Percentiles rank a stretch among this genome's conserved stretches.
phyloP scores from a whole-genome alignment of 2,888 invertebrate species.

The Augochlorella aurata region DNA sequence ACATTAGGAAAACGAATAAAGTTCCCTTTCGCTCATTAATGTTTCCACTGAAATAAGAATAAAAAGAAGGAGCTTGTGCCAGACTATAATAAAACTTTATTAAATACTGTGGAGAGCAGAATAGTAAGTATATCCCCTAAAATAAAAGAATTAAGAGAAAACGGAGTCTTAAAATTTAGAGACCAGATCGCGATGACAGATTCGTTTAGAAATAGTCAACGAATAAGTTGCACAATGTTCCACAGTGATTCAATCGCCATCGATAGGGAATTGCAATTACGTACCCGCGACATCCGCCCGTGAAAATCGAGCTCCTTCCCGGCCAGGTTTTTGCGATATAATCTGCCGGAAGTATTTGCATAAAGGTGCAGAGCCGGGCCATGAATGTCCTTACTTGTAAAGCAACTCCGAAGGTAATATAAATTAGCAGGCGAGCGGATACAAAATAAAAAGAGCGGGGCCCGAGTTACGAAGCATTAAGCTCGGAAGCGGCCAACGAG shows the following conservation, averaged over 20 bases:
- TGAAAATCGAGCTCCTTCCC: background rate
- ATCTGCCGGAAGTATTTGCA: background rate
- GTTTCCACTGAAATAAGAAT: background rate
- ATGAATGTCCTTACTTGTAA: background rate
- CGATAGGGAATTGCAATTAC: too few species aligned
- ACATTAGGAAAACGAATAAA: background rate
- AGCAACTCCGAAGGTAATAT: background rate
- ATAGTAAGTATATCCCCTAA: background rate
- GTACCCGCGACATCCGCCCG: background rate
- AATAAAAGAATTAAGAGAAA: too few species aligned
- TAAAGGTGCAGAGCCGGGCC: background rate
- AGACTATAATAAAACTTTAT: background rate
- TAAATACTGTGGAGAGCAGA: background rate
- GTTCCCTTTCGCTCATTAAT: background rate
- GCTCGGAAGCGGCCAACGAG: constrained; percentile 6
- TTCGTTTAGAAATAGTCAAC: too few species aligned
- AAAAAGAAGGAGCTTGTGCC: background rate
- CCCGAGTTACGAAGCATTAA: background rate
- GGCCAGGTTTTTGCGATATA: background rate
- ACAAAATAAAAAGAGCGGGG: background rate
- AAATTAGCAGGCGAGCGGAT: constrained; percentile 4
- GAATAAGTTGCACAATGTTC: too few species aligned
- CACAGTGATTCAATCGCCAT: too few species aligned
- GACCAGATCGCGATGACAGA: too few species aligned
- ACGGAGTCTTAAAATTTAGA: too few species aligned